A percentile compares a stretch with the other conserved stretches of the same genome.
Evolutionary conservation across 2,888 invertebrate species (phyloP).

Genomic region (Rhamnusium bicolor): DNA sequence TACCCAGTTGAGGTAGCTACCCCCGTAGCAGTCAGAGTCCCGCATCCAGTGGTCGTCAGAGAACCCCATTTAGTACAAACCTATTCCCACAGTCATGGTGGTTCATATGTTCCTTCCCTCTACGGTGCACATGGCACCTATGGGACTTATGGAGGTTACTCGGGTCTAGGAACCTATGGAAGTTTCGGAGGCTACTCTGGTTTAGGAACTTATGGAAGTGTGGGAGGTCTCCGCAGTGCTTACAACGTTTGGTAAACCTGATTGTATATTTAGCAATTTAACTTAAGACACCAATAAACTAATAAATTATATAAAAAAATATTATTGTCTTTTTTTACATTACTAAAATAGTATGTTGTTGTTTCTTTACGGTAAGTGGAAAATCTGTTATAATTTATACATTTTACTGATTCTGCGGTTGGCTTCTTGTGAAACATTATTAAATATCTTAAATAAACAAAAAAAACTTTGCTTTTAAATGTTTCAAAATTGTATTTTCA

Average conservation of each 20-base stretch:
- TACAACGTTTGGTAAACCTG: background rate
- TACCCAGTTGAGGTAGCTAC: conserved; percentile 56
- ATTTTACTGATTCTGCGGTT: no score
- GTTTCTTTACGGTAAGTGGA: no score
- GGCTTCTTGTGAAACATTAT: no score
- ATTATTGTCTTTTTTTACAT: no score
- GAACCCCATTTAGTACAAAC: conserved; percentile 40
- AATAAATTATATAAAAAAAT: conserved; percentile 14
- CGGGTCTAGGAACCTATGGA: background rate
- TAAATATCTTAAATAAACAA: no score
- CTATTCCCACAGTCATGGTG: background rate
- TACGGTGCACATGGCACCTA: background rate
- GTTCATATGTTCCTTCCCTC: background rate
- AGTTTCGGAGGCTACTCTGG: background rate
- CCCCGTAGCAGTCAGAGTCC: conserved; percentile 57
- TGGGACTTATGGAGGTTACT: background rate
- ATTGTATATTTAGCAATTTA: background rate
- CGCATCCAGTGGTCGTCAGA: conserved; percentile 49
- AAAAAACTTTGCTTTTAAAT: no score
- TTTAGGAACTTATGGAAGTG: background rate
- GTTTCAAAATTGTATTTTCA: no score
- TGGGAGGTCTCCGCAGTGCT: background rate
- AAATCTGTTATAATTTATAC: no score
- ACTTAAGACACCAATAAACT: conserved; percentile 10
- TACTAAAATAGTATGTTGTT: no score